Percentiles rank a stretch among this genome's conserved stretches.
These are phyloP conservation scores for Meiosimyza decipiens DNA, from an alignment of 2,888 invertebrate species.

Conservation along the genomic window DNA sequence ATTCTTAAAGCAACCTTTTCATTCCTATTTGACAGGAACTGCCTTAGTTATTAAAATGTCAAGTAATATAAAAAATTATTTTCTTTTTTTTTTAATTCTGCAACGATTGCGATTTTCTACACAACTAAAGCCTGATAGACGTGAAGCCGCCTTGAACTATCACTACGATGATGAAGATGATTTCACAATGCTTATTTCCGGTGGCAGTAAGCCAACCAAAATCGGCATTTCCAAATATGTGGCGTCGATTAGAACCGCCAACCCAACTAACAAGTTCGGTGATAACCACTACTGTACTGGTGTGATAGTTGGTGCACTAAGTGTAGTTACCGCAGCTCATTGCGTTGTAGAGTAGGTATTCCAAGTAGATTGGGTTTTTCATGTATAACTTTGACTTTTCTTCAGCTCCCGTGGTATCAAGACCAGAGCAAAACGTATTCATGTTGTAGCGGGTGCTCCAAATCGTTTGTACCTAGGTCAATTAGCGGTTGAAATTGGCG, in stretches of 20 bases:
- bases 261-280: constrained; percentile 39
- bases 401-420: constrained; percentile 32
- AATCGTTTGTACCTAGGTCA: constrained; percentile 31
- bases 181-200: constrained; percentile 26
- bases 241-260: constrained; percentile 45
- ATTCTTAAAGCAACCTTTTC: too few species aligned
- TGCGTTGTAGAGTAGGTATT: too few species aligned
- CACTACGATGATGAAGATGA: neutral
- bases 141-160: neutral
- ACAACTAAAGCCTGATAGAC: too few species aligned
- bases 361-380: too few species aligned
- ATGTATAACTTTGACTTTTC: too few species aligned
- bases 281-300: constrained; percentile 50
- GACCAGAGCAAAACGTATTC: constrained; percentile 36
- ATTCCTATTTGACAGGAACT: too few species aligned
- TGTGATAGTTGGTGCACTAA: too few species aligned
- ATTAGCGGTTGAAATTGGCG: constrained; percentile 21
- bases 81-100: too few species aligned
- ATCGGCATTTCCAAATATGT: constrained; percentile 14
- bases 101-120: too few species aligned
- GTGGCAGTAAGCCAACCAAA: constrained; percentile 34
- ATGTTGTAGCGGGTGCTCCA: constrained; percentile 43
- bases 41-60: too few species aligned
- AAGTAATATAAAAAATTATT: too few species aligned
- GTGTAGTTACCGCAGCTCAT: too few species aligned